Conservation (phyloP, 2,888 invertebrate genomes). For the Glaucopsyche alexis region DNA sequence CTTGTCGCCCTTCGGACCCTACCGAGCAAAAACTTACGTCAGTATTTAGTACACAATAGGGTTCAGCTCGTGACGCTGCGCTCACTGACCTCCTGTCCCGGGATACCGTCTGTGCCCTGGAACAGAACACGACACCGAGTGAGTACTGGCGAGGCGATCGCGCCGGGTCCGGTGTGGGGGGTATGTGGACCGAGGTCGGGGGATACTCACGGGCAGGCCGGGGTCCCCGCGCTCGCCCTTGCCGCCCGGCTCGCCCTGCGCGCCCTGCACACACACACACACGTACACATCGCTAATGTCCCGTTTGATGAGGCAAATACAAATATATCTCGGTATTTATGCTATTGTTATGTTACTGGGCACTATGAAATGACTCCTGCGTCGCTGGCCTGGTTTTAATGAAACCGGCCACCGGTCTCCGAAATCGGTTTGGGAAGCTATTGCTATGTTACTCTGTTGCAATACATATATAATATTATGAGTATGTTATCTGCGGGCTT, state of each 20-base stretch:
- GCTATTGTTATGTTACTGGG: too few species aligned
- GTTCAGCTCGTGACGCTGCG: constrained; percentile 33
- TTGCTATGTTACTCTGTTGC: too few species aligned
- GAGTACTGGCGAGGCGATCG: background rate
- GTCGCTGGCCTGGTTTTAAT: too few species aligned
- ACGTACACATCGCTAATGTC: background rate
- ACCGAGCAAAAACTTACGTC: constrained; percentile 58
- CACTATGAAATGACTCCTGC: too few species aligned
- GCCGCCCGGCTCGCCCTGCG: constrained; percentile 94
- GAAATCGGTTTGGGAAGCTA: too few species aligned
- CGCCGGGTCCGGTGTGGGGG: too few species aligned
- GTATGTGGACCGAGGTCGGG: background rate
- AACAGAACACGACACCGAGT: constrained; percentile 49
- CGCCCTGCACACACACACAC: constrained; percentile 87
- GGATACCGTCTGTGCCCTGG: constrained; percentile 96
- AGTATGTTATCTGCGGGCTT: too few species aligned
- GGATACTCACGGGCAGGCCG: constrained; percentile 90
- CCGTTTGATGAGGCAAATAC: background rate
- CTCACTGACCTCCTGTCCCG: constrained; percentile 89
- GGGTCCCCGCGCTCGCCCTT: constrained; percentile 97
- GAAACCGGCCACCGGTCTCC: too few species aligned
- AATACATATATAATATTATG: too few species aligned
- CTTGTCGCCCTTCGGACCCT: constrained; percentile 95
- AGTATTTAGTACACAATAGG: constrained; percentile 23
- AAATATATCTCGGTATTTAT: too few species aligned